Conservation (phyloP, 2,888 invertebrate genomes). For the Furcula furcula region DNA sequence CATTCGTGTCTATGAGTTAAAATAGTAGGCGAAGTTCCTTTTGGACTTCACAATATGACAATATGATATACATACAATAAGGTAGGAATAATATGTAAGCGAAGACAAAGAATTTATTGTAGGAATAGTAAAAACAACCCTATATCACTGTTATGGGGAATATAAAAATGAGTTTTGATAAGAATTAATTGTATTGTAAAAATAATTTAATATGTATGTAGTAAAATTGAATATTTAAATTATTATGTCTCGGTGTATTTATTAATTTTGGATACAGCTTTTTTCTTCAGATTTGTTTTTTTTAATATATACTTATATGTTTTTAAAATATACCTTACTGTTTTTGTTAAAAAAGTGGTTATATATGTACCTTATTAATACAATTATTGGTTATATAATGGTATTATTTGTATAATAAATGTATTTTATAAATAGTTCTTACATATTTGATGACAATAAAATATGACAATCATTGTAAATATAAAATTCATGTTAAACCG, state of each 20-base stretch:
- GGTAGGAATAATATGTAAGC: constrained; percentile 56
- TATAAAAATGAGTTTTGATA: constrained; percentile 50
- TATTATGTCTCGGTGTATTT: constrained; percentile 9
- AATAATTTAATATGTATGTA: constrained; percentile 24
- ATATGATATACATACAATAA: too few relatives aligned
- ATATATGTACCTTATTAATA: too few relatives aligned
- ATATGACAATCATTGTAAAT: constrained; percentile 63
- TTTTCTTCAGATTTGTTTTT: too few relatives aligned
- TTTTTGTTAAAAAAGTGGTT: too few relatives aligned
- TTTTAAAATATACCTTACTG: too few relatives aligned
- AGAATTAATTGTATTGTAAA: constrained; percentile 40
- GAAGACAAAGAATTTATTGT: constrained; percentile 70
- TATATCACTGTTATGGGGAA: constrained; percentile 38
- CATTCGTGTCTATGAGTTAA: constrained; percentile 57
- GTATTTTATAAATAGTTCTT: too few relatives aligned
- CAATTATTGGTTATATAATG: too few relatives aligned
- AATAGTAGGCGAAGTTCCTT: constrained; percentile 55
- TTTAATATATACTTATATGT: too few relatives aligned
- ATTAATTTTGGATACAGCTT: too few relatives aligned
- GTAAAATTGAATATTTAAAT: constrained; percentile 9
- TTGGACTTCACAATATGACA: constrained; percentile 58
- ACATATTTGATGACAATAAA: constrained; percentile 66
- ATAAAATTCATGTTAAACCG: constrained; percentile 56
- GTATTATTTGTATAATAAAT: too few relatives aligned
- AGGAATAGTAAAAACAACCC: too few relatives aligned